Evolutionary conservation across 30 jellyfish, hydroid and myxozoan species (phyloP).

Genomic region (Cassiopea xamachana): DNA sequence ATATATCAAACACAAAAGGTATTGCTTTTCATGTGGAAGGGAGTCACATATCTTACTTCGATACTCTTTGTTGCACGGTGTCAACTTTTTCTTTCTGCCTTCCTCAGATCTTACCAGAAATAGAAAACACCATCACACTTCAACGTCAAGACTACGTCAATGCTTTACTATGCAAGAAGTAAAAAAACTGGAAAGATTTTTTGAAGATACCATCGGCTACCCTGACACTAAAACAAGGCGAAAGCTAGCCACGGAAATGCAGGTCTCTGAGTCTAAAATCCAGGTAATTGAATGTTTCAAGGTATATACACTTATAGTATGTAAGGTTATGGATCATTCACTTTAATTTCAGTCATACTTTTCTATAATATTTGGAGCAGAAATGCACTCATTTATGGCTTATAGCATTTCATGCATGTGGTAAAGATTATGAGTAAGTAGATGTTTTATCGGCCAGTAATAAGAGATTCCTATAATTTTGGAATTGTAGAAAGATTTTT

Average conservation of each 20-base stretch:
- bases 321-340: too few species aligned
- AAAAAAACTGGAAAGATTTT: constrained; percentile 36
- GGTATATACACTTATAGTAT: background rate
- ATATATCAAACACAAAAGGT: too few species aligned
- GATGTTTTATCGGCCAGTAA: too few species aligned
- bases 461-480: too few species aligned
- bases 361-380: too few species aligned
- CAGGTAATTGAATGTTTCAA: constrained; percentile 41
- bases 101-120: background rate
- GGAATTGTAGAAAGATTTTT: too few species aligned
- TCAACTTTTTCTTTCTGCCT: background rate
- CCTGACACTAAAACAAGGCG: constrained; percentile 58
- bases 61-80: background rate
- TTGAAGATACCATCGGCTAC: constrained; percentile 60
- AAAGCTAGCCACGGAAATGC: constrained; percentile 53
- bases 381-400: too few species aligned
- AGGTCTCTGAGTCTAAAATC: constrained; percentile 59
- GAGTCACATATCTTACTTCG: background rate
- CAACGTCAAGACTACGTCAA: constrained; percentile 43
- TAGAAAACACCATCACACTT: background rate
- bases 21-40: background rate
- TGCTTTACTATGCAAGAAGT: constrained; percentile 64
- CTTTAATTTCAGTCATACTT: too few species aligned
- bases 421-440: too few species aligned
- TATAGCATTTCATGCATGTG: too few species aligned